Conservation (phyloP, 2,888 invertebrate genomes). For the Cryptophagus acutangulus region DNA sequence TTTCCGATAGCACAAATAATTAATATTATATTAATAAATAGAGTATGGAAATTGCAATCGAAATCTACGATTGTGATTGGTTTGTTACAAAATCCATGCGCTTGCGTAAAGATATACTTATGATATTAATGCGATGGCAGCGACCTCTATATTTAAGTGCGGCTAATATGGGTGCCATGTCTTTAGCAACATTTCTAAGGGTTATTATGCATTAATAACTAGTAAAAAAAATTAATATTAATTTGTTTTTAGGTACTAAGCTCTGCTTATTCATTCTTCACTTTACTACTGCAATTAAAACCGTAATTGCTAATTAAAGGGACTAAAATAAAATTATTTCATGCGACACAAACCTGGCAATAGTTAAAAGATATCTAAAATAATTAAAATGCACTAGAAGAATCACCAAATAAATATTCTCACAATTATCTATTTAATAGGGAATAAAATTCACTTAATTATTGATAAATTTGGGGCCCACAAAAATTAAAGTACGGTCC, state of each 20-base stretch:
- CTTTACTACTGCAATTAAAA: constrained; percentile 25
- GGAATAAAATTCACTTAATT: no score
- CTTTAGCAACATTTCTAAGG: constrained; percentile 9
- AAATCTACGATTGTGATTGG: constrained; percentile 7
- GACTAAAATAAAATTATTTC: no score
- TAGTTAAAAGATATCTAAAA: no score
- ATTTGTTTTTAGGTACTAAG: constrained; percentile 23
- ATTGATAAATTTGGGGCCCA: no score
- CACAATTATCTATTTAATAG: no score
- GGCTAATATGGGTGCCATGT: constrained; percentile 9
- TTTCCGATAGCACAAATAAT: constrained; percentile 9
- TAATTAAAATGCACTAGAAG: no score
- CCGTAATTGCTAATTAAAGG: no score
- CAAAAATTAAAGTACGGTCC: no score
- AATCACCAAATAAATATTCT: no score
- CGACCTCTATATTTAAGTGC: constrained; percentile 7
- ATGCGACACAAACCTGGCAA: no score
- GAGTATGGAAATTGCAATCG: constrained; percentile 2
- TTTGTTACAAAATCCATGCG: neutral
- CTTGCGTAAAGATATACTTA: neutral
- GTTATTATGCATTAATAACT: constrained; percentile 3
- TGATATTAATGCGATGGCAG: constrained; percentile 10
- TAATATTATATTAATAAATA: neutral
- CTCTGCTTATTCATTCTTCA: constrained; percentile 29
- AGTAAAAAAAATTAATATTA: neutral